Percentiles rank a stretch among this genome's conserved stretches.
Evolutionary conservation across 1,140 invertebrate genomes (phyloP).

Genomic region (Magallana gigas): DNA sequence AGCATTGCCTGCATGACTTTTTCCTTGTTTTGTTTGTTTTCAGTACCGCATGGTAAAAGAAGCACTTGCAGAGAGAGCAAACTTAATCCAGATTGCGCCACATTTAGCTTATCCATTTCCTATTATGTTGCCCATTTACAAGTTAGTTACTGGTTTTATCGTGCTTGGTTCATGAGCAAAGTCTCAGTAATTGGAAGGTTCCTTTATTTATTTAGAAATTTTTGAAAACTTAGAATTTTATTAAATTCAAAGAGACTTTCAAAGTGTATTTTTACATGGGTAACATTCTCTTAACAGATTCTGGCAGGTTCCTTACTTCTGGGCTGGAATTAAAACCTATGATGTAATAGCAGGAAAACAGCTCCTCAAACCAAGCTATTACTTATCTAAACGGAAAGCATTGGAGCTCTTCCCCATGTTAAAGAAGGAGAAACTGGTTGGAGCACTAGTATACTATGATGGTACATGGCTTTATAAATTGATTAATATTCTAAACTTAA

Average conservation of each 20-base stretch:
- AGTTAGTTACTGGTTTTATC: constrained; percentile 83
- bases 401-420: constrained; percentile 98
- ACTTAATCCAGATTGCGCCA: constrained; percentile 96
- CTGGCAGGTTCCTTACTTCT: constrained; percentile 99
- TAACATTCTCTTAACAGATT: constrained; percentile 83
- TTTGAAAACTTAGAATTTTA: too few species aligned
- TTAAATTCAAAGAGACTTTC: too few species aligned
- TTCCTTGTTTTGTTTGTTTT: constrained; percentile 44
- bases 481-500: too few species aligned
- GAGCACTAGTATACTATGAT: constrained; percentile 99
- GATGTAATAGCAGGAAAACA: constrained; percentile 97
- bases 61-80: constrained; percentile 95
- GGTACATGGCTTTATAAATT: constrained; percentile 81
- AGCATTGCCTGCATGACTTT: neutral
- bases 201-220: too few species aligned
- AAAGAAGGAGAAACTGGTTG: constrained; percentile 93
- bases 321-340: constrained; percentile 99
- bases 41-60: constrained; percentile 83
- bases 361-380: constrained; percentile 97
- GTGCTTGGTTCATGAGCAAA: neutral
- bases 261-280: neutral
- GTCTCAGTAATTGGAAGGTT: too few species aligned
- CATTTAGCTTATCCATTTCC: constrained; percentile 97
- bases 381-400: constrained; percentile 94
- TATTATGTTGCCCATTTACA: constrained; percentile 99